phyloP scores from a whole-genome alignment of 2,113 vertebrate genomes.

The Eptesicus fuscus region DNA sequence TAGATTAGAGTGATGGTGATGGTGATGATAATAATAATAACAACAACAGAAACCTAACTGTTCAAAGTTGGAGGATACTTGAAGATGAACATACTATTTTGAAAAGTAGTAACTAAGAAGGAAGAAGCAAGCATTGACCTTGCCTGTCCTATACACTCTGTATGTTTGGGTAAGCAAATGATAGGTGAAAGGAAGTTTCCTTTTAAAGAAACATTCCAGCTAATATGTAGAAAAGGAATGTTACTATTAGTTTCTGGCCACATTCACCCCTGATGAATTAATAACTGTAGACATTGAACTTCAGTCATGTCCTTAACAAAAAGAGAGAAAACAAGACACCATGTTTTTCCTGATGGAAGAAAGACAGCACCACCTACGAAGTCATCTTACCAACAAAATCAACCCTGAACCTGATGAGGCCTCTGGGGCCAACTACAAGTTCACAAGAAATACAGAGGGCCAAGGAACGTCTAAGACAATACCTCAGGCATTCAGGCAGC shows the following conservation, averaged over 20 bases:
- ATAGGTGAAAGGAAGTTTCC: not conserved
- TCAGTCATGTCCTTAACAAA: not conserved
- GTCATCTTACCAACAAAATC: not conserved
- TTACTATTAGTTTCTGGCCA: not conserved
- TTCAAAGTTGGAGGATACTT: not conserved
- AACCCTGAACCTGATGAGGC: not conserved
- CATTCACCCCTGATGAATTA: not conserved
- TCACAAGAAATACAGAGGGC: not conserved
- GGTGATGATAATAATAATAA: not conserved
- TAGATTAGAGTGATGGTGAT: not conserved
- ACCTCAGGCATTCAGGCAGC: not conserved
- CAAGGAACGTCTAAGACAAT: not conserved
- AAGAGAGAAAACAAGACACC: fast-evolving
- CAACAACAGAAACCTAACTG: not conserved
- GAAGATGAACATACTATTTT: not conserved
- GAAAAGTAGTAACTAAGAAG: not conserved
- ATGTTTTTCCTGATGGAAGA: no score
- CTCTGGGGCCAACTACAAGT: not conserved
- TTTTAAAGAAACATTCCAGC: not conserved
- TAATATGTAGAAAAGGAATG: not conserved
- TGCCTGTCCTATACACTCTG: not conserved
- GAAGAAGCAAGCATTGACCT: not conserved
- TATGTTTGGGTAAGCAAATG: not conserved
- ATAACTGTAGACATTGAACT: not conserved
- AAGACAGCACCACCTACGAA: not conserved